Base-by-base conservation (phyloP, 2,113 vertebrate species). In the Globicephala melas region DNA sequence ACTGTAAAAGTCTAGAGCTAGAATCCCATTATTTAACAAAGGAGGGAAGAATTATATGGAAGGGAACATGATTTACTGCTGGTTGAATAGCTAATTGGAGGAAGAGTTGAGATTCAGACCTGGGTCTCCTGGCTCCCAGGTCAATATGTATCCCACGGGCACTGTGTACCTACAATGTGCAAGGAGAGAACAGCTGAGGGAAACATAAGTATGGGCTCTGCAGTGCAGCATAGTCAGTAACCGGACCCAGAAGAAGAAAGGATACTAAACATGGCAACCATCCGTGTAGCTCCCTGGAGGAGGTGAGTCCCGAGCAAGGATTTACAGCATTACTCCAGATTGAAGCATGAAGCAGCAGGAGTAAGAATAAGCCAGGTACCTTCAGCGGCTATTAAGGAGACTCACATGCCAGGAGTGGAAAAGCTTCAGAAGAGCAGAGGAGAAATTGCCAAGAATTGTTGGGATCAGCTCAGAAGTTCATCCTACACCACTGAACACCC, bases 71-170 rank as follows among this genome's bases (percentile, higher is more conserved):
- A 79, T 71, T 97, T 79, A 55, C 55, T 71, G 41, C 36, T 50
- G 8, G 26, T 9, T 79, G 17, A 86, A n/a, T 9, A 58, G 33
- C 41, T 79, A 17, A 86, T 50, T n/a, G 41, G 9, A 60, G 5
- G 81, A 86, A 50, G 21, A 77, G 23, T 8, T 96, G 36, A 71
- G 7, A 80, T 6, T 11, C 36, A 79, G 58, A 38, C 3, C 13
- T 33, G 38, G 28, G 79, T 53, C 67, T 91, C 28, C 73, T 25
- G 41, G 26, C 33, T 53, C 31, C 33, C 38, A 55, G 53, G 33
- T 20, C 36, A 17, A 10, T 6, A 0, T 13, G 36, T 20, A 28
- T 31, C 73, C 55, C 11, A 7, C 14, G 0, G 10, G 12, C 8
- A 20, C n/a, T 77, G 25, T 10, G 3, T 47, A 38, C 23, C 28